Evolutionary conservation across 1,140 invertebrate species (phyloP).

Genomic region (Nixonia krombeini): DNA sequence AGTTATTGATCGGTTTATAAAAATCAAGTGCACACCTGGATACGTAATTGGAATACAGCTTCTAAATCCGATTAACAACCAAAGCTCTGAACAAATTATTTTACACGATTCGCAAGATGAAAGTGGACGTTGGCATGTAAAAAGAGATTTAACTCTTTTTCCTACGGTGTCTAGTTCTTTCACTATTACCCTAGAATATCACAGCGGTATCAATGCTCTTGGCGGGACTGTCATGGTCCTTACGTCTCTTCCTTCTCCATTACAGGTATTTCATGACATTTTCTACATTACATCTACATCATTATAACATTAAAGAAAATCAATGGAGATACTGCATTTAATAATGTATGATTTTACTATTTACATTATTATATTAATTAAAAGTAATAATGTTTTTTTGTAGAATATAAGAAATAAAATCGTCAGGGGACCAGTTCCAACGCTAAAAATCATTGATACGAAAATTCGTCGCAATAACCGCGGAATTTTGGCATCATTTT

Average conservation of each 20-base stretch:
- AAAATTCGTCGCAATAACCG: constrained; percentile 85
- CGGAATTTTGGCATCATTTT: constrained; percentile 89
- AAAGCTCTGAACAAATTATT: constrained; percentile 85
- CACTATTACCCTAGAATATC: constrained; percentile 85
- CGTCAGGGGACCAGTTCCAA: constrained; percentile 83
- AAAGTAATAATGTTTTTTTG: too few species aligned
- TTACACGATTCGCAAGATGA: constrained; percentile 82
- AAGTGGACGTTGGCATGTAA: constrained; percentile 81
- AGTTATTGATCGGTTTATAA: constrained; percentile 72
- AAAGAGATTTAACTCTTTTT: constrained; percentile 87
- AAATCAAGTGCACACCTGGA: constrained; percentile 77
- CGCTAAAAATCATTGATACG: constrained; percentile 78
- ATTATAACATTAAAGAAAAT: too few species aligned
- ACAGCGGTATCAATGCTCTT: constrained; percentile 82
- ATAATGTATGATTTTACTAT: too few species aligned
- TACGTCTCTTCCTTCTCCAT: constrained; percentile 80
- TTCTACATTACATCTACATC: too few species aligned
- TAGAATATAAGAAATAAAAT: constrained; percentile 80
- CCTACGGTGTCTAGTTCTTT: constrained; percentile 89
- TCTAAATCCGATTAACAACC: constrained; percentile 89
- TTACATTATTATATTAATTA: too few species aligned
- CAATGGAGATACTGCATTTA: too few species aligned
- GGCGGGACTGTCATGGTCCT: constrained; percentile 88
- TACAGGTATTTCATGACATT: constrained; percentile 54
- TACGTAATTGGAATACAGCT: constrained; percentile 86